Conservation (phyloP, 2,113 vertebrate genomes). For the Mola mola region DNA sequence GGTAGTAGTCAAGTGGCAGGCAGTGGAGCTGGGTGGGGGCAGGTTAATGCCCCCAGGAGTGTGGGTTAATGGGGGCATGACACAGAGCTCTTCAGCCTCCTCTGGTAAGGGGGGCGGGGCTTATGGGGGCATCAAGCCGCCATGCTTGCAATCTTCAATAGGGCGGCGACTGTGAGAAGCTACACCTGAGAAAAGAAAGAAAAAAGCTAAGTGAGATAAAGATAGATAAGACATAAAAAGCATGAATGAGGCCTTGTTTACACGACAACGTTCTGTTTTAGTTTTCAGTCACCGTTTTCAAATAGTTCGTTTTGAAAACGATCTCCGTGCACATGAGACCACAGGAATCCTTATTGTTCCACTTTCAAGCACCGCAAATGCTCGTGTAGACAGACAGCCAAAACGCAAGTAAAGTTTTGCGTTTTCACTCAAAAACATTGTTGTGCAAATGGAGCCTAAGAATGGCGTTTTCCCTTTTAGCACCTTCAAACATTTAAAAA, state of each 20-base stretch:
- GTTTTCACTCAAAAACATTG: no score
- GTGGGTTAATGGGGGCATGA: conserved; percentile 70
- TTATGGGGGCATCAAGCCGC: conserved; percentile 64
- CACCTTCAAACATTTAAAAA: background rate
- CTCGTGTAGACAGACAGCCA: no score
- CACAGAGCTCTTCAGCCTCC: conserved; percentile 60
- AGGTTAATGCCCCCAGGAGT: conserved; percentile 55
- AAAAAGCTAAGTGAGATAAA: conserved; percentile 14
- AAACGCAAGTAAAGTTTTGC: no score
- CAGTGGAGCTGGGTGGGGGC: conserved; percentile 32
- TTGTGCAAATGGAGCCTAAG: no score
- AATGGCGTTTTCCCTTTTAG: no score
- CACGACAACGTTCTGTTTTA: no score
- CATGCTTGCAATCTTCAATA: conserved; percentile 70
- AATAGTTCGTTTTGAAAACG: no score
- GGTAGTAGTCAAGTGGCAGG: conserved; percentile 50
- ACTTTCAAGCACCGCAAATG: no score
- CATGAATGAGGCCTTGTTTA: background rate
- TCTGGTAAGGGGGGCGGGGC: conserved; percentile 62
- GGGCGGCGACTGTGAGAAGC: conserved; percentile 32
- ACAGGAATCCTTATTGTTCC: no score
- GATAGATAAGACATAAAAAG: background rate
- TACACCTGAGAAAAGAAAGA: conserved; percentile 43
- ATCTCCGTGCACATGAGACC: no score
- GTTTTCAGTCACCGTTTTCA: no score